Base-by-base conservation (phyloP, 2,113 vertebrate species). In the Mastomys natalensis region DNA sequence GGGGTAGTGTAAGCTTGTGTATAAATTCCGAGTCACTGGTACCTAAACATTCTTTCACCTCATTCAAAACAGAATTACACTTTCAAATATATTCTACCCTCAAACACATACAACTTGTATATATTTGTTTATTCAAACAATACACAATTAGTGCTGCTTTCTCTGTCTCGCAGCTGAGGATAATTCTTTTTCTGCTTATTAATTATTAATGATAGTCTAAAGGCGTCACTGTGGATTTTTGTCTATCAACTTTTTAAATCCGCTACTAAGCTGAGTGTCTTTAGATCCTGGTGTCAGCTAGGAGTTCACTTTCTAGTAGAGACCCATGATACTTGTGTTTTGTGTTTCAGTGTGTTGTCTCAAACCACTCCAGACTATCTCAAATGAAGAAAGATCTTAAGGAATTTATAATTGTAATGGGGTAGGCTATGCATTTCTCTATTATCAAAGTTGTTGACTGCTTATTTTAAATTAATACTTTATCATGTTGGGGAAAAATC, bases 391-490 rank as follows among this genome's bases (percentile, higher is more conserved):
- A 89, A 58, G 24, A 26, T 48, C 72, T 80, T 37, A 5, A 43
- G 24, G 43, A 78, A 86, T 37, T 58, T 85, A 37, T 53, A 40
- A 84, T 48, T 80, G 74, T 89, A 76, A 37, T 62, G 70, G 21
- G 62, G 26, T 15, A 40, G 70, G 29, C 72, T 62, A 3, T 34
- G 3, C 53, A 22, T 64, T 66, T 81, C 60, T 80, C 16, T 45
- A 29, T 82, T 74, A 87, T 80, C 31, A 73, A 73, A 87, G 24
- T 81, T 48, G 12, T 73, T 58, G 22, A 90, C 8, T 85, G 24
- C 12, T 89, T 93, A 40, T 80, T 87, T 91, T 58, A 81, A 86
- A 78, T 80, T 64, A 72, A 51, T 29, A 62, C 89, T 66, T 82
- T 66, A 91, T 91, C 45, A 66, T 26, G 78, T 58, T 24, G 37